Percentiles rank a stretch among this genome's conserved stretches.
Evolutionary conservation across 2,113 vertebrate genomes (phyloP).

Genomic region (Nyctereutes procyonoides): DNA sequence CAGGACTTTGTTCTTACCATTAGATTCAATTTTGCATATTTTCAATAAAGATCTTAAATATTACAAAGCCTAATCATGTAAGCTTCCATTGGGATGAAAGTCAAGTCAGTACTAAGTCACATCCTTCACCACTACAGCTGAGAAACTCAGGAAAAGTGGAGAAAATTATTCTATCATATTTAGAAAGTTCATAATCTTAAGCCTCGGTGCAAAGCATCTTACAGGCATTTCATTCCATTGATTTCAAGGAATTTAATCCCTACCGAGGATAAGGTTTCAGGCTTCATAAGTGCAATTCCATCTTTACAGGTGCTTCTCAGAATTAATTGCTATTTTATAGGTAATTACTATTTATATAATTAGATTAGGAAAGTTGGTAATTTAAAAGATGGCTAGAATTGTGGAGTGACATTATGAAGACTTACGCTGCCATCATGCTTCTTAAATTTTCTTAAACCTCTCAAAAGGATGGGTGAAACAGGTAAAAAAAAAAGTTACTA

Average conservation of each 20-base stretch:
- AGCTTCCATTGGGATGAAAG: background rate
- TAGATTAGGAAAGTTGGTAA: background rate
- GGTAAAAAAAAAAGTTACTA: background rate
- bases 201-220: background rate
- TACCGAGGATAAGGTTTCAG: background rate
- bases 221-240: background rate
- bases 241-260: conserved; percentile 32
- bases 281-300: conserved; percentile 18
- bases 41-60: background rate
- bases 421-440: background rate
- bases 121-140: background rate
- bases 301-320: background rate
- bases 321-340: conserved; percentile 62
- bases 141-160: background rate
- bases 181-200: conserved; percentile 38
- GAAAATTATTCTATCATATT: conserved; percentile 20
- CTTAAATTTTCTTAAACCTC: background rate
- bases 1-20: background rate
- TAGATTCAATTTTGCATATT: background rate
- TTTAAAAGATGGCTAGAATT: conserved; percentile 28
- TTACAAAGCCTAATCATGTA: background rate
- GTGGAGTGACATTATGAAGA: conserved; percentile 5
- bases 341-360: conserved; percentile 55
- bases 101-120: conserved; percentile 28
- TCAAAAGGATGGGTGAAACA: background rate